Evolutionary conservation across 1,140 invertebrate genomes (phyloP), one percentile per base, ranked within the genome.

Genomic region (Goniozus legneri): DNA sequence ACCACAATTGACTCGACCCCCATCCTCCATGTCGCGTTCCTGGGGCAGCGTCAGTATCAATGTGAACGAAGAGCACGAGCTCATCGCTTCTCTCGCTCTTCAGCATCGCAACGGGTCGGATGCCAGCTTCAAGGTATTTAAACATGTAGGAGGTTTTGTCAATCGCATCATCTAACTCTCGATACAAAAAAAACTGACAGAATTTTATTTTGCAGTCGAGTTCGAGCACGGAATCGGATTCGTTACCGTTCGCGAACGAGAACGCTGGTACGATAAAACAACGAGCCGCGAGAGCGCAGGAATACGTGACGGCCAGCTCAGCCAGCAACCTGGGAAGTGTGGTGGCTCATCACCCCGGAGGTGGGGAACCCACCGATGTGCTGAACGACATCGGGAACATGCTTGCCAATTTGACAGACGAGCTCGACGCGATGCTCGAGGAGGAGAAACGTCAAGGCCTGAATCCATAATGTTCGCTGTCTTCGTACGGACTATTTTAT

Each of bases 191-290:
- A n/a, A n/a, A n/a, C n/a, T n/a, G n/a, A n/a, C n/a, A n/a, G n/a
- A n/a, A 67, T 64, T 50, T 64, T 43, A 54, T 62, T 21, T 79
- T 79, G 8, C 80, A 94, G 86, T 95, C 93, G 59, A 95, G 86
- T 79, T 95, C 92, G 50, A 96, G 92, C 77, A 93, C 91, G 41
- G 91, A 97, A 78, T 95, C 92, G 16, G 95, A 97, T 74, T 95
- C 92, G 56, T 83, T 98, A 68, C 95, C 95, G 30, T 98, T 98
- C 77, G 95, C 96, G 47, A 98, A 98, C 74, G 96, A 98, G 68
- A 97, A 98, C 77, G 93, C 94, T 24, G 96, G 95, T 8, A 98
- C 96, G 18, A 98, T 98, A 65, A 95, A 96, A 61, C 89, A 91
- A 55, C 75, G 87, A 47, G 77, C 80, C 2, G 73, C 67, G 2